Evolutionary conservation across 1,140 invertebrate genomes (phyloP).

Genomic region (Heliconius hermathena): DNA sequence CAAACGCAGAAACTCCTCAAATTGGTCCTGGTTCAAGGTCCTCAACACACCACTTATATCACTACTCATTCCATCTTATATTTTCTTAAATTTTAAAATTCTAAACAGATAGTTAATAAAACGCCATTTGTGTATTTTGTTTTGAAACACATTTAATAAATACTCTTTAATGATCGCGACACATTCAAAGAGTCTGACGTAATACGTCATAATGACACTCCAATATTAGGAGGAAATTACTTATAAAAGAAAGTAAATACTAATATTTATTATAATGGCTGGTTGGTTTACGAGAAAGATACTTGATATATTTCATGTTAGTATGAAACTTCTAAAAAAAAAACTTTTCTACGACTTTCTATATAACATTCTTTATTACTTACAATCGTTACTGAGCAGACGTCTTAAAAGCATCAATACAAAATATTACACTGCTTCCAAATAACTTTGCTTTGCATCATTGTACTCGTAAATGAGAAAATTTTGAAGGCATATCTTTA

Average conservation of each 20-base stretch:
- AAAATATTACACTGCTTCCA: constrained; percentile 47
- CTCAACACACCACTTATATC: constrained; percentile 63
- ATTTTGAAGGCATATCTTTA: constrained; percentile 44
- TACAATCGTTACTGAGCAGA: background rate
- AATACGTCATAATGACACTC: constrained; percentile 5
- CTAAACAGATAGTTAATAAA: constrained; percentile 28
- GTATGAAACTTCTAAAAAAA: constrained; percentile 34
- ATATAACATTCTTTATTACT: constrained; percentile 11
- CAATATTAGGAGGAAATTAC: background rate
- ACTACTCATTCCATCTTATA: constrained; percentile 74
- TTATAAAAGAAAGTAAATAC: background rate
- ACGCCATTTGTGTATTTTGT: constrained; percentile 27
- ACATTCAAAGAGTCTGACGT: constrained; percentile 14
- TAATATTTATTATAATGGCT: constrained; percentile 49
- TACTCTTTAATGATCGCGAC: constrained; percentile 20
- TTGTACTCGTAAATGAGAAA: constrained; percentile 23
- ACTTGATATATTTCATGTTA: constrained; percentile 49
- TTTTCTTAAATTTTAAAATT: constrained; percentile 40
- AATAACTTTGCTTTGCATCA: constrained; percentile 51
- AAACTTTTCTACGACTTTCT: background rate
- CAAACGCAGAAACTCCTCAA: constrained; percentile 81
- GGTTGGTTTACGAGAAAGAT: constrained; percentile 53
- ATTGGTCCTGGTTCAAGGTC: constrained; percentile 87
- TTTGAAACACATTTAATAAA: background rate
- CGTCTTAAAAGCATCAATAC: constrained; percentile 20